Evolutionary conservation across 2,888 invertebrate species (phyloP).

Genomic region (Heliconius hortense): DNA sequence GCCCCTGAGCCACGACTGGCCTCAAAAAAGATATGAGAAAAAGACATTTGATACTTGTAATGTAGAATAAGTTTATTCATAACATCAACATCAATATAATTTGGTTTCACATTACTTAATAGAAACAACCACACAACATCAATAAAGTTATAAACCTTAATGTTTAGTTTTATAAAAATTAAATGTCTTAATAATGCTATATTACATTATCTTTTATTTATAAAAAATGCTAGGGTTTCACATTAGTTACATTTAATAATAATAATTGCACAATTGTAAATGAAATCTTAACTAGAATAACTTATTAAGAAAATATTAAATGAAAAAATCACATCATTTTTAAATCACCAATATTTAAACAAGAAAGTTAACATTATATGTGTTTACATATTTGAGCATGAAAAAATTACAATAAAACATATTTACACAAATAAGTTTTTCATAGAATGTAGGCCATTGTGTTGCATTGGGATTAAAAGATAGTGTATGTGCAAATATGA

Average conservation of each 20-base stretch:
- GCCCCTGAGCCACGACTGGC: too few species aligned
- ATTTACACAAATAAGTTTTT: conserved; percentile 3
- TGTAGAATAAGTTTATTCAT: conserved; percentile 16
- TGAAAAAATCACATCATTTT: background rate
- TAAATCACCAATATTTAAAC: background rate
- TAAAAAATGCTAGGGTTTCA: conserved; percentile 3
- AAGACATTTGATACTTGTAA: background rate
- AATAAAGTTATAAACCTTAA: conserved; percentile 13
- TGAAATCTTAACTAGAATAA: background rate
- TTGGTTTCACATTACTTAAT: conserved; percentile 21
- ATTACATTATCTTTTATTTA: conserved; percentile 6
- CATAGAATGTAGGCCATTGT: background rate
- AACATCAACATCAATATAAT: conserved; percentile 23
- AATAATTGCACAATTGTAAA: conserved; percentile 11
- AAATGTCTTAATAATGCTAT: background rate
- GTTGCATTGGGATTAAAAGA: too few species aligned
- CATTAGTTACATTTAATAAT: background rate
- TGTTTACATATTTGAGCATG: background rate
- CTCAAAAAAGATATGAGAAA: background rate
- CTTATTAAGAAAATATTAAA: background rate
- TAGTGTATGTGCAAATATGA: too few species aligned
- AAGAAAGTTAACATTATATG: background rate
- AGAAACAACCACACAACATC: conserved; percentile 16
- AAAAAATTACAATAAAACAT: background rate
- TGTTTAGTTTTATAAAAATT: background rate